phyloP scores from a whole-genome alignment of 2,113 vertebrate species.

The Alaudala cheleensis region DNA sequence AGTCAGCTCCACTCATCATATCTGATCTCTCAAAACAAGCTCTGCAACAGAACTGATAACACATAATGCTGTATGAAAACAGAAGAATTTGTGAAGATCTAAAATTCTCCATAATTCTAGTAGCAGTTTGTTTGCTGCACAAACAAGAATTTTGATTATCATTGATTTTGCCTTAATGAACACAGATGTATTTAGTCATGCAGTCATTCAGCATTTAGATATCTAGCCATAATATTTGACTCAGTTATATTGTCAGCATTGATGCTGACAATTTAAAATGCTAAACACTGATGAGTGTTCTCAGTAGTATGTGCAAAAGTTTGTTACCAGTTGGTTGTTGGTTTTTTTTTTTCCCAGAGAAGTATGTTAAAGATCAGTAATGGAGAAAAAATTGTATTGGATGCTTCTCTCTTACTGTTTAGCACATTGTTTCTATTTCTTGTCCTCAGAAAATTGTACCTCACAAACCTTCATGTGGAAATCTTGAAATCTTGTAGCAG shows the following conservation, averaged over 20 bases:
- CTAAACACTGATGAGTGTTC: not conserved
- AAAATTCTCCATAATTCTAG: not conserved
- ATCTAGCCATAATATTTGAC: conserved; percentile 22
- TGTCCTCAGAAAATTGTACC: not conserved
- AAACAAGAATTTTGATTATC: not conserved
- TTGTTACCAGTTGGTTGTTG: not conserved
- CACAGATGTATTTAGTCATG: conserved; percentile 5
- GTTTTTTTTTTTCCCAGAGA: rapidly evolving
- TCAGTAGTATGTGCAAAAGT: not conserved
- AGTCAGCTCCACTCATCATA: not conserved
- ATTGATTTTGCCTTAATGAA: conserved; percentile 16
- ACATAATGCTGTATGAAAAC: not conserved
- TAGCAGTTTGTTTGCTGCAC: not conserved
- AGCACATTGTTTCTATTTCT: not conserved
- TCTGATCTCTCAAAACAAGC: not conserved
- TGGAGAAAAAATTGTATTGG: not conserved
- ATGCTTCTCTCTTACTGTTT: not conserved
- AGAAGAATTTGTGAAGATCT: not conserved
- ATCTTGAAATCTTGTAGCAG: not conserved
- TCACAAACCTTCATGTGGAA: not conserved
- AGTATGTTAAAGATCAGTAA: not conserved
- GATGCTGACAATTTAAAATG: not conserved
- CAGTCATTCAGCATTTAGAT: conserved; percentile 9
- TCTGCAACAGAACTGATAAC: not conserved
- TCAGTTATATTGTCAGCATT: not conserved